Conservation (phyloP, 2,113 vertebrate genomes). For the Neolamprologus ventralis region DNA sequence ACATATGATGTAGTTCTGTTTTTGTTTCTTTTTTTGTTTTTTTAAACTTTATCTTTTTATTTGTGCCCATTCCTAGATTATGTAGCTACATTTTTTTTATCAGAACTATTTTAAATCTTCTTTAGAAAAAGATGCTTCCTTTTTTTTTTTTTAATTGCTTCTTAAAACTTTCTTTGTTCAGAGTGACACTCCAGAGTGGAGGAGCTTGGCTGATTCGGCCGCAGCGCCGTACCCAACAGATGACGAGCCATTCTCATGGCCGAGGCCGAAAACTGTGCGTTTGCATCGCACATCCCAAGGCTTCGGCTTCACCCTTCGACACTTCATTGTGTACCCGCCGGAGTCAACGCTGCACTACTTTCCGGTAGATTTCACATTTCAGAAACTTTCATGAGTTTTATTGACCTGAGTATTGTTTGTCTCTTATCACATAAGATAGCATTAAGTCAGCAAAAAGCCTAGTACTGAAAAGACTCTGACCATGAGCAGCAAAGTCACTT, state of each 20-base stretch:
- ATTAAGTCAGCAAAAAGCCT: neutral
- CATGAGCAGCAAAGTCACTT: neutral
- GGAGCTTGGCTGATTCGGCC: conserved; percentile 16
- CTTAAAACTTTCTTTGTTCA: neutral
- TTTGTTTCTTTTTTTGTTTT: neutral
- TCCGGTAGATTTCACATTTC: conserved; percentile 67
- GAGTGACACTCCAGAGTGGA: conserved; percentile 56
- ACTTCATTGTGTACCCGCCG: conserved; percentile 97
- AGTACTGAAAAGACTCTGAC: neutral
- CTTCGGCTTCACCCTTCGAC: conserved; percentile 94
- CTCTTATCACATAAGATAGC: neutral
- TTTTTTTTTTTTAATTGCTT: neutral
- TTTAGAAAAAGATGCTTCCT: neutral
- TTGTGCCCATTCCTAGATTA: neutral
- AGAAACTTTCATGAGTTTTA: neutral
- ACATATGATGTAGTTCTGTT: neutral
- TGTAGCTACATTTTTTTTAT: neutral
- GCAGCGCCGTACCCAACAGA: conserved; percentile 55
- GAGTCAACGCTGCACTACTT: conserved; percentile 86
- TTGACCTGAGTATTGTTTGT: neutral
- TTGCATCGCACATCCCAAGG: conserved; percentile 85
- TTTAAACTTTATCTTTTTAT: neutral
- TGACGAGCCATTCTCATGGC: conserved; percentile 90
- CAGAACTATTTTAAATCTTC: neutral
- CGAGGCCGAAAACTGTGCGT: conserved; percentile 84